Conservation (phyloP, 2,888 invertebrate genomes). For the Xylophagus ater region DNA sequence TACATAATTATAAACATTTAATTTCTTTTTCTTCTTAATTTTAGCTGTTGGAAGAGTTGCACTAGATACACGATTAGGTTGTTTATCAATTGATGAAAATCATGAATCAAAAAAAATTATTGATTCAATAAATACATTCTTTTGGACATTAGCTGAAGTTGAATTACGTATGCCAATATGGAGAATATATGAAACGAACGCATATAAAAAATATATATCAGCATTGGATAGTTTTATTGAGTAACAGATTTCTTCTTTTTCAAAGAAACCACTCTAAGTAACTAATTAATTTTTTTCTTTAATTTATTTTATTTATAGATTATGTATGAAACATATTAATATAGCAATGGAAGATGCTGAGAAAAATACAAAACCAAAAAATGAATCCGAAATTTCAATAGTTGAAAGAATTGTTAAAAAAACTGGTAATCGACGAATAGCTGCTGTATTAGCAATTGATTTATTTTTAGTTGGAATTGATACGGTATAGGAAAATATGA, state of each 20-base stretch:
- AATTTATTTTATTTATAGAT: conserved; percentile 37
- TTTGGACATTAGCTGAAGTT: conserved; percentile 63
- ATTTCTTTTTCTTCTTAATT: conserved; percentile 1
- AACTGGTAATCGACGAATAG: conserved; percentile 47
- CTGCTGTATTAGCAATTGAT: conserved; percentile 64
- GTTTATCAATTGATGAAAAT: conserved; percentile 46
- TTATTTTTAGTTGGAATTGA: conserved; percentile 70
- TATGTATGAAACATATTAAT: conserved; percentile 47
- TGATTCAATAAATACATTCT: conserved; percentile 62
- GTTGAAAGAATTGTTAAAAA: conserved; percentile 46
- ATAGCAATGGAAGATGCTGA: conserved; percentile 43
- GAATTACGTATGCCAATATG: conserved; percentile 65
- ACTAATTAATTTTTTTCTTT: too few species aligned
- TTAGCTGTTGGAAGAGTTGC: conserved; percentile 71
- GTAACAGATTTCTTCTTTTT: conserved; percentile 43
- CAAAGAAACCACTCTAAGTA: too few species aligned
- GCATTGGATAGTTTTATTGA: conserved; percentile 61
- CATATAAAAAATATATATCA: conserved; percentile 58
- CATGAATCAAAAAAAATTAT: conserved; percentile 68
- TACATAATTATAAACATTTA: conserved; percentile 4
- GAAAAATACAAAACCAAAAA: conserved; percentile 24
- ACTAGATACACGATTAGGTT: conserved; percentile 68
- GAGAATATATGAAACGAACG: conserved; percentile 58
- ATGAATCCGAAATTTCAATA: conserved; percentile 43
- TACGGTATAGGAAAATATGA: conserved; percentile 45